Percentiles rank a stretch among this genome's conserved stretches.
phyloP scores from a whole-genome alignment of 2,888 invertebrate species.

The Thymelicus sylvestris region DNA sequence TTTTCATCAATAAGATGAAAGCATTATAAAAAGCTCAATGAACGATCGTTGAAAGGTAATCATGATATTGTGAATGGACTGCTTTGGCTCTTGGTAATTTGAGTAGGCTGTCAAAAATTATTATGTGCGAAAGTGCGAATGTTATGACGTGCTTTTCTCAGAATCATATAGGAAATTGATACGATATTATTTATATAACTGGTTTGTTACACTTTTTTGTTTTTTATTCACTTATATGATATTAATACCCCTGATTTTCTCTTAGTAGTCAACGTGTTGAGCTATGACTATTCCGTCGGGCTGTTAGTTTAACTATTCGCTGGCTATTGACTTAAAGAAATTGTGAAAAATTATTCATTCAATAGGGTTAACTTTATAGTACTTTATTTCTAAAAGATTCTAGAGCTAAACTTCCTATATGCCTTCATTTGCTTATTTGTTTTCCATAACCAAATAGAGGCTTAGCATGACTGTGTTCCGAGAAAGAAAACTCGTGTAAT shows the following conservation, averaged over 20 bases:
- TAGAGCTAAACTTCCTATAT: no score
- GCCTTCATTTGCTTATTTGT: not conserved
- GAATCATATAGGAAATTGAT: not conserved
- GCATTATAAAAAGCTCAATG: slow-evolving; percentile 30
- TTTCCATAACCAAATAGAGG: slow-evolving; percentile 5
- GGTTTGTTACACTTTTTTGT: no score
- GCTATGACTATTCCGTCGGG: no score
- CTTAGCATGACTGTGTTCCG: slow-evolving; percentile 12
- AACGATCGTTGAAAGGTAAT: slow-evolving; percentile 31
- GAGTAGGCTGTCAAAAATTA: slow-evolving; percentile 1
- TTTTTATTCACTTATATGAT: no score
- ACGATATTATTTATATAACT: no score
- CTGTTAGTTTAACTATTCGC: no score
- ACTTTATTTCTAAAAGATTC: no score
- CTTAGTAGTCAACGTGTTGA: no score
- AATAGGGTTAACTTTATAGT: no score
- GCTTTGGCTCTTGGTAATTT: not conserved
- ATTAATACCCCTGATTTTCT: no score
- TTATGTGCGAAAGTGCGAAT: not conserved
- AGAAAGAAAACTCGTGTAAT: slow-evolving; percentile 33
- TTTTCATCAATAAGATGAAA: slow-evolving; percentile 29
- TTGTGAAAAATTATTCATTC: no score
- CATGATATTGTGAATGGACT: slow-evolving; percentile 10
- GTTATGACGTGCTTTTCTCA: not conserved
- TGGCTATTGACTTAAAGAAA: no score